Base-by-base conservation (phyloP, 2,888 invertebrate genomes). In the Eupelmus urozonus region DNA sequence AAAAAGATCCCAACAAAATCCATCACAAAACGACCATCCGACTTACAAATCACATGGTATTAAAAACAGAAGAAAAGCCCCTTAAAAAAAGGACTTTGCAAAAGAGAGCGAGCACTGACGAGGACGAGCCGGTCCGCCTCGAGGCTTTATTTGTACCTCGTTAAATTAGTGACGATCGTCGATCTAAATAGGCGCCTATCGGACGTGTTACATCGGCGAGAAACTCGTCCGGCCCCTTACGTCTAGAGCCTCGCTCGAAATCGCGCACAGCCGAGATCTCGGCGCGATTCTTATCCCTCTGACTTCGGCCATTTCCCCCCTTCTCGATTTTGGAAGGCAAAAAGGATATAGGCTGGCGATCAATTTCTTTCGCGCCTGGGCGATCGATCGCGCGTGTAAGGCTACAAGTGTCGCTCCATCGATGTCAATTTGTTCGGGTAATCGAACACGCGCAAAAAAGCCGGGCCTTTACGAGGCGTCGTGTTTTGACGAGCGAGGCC, bases 81-180 rank as follows among this genome's bases (percentile, higher is more conserved):
- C 3, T 34, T 34, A 45, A 45, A n/a, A n/a, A n/a, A n/a, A n/a
- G n/a, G n/a, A n/a, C n/a, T n/a, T n/a, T n/a, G n/a, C n/a, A n/a
- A n/a, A n/a, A n/a, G n/a, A n/a, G n/a, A n/a, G n/a, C n/a, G n/a
- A n/a, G n/a, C n/a, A n/a, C n/a, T n/a, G n/a, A n/a, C n/a, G 27
- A 16, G 1, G 49, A 49, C 7, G 67, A 53, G 34, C 34, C n/a
- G n/a, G n/a, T n/a, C n/a, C 18, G 20, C 40, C 62, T 69, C 66
- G 70, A 76, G 79, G 80, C 82, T 87, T 86, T 86, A 87, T 87
- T 87, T 87, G 85, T 86, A 85, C 84, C 86, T 86, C 86, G 86
- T 87, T 87, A 87, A 88, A 88, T 87, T 87, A 88, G 84, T 83
- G 85, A 84, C 84, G 85, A 87, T 88, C 85, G 84, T 80, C 84